Evolutionary conservation across 1,140 invertebrate species (phyloP).

Genomic region (Proctacanthus coquilletti): DNA sequence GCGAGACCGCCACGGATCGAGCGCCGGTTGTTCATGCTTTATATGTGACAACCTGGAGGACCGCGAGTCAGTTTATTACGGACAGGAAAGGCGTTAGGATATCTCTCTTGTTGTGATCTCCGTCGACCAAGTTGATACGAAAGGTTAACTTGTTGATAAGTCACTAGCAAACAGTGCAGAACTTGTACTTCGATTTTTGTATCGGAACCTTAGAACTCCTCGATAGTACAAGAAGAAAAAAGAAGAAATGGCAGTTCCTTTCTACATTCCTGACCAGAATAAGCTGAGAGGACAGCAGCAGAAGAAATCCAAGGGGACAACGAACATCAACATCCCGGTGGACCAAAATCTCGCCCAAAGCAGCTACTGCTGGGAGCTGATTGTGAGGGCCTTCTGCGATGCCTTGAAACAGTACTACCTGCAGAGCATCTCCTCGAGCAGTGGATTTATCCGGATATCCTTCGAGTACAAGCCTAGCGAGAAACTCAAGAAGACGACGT

Average conservation of each 20-base stretch:
- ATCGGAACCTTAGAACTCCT: background rate
- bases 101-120: background rate
- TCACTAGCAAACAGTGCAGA: background rate
- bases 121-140: background rate
- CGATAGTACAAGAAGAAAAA: background rate
- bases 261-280: background rate
- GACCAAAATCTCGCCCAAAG: background rate
- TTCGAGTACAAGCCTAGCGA: background rate
- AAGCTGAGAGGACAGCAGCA: background rate
- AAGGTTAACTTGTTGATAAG: background rate
- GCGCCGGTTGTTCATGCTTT: too few relatives aligned
- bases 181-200: background rate
- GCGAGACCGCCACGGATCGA: too few relatives aligned
- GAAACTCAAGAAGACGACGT: conserved; percentile 1
- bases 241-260: background rate
- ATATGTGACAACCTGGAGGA: background rate
- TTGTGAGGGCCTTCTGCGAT: background rate
- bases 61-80: background rate
- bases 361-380: background rate
- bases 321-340: background rate
- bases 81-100: background rate
- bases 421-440: background rate
- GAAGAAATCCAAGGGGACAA: background rate
- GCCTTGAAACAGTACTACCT: background rate
- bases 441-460: background rate